Evolutionary conservation across 2,797 vertebrate genomes (phyloP).

Genomic region (Xenentodon cancila): DNA sequence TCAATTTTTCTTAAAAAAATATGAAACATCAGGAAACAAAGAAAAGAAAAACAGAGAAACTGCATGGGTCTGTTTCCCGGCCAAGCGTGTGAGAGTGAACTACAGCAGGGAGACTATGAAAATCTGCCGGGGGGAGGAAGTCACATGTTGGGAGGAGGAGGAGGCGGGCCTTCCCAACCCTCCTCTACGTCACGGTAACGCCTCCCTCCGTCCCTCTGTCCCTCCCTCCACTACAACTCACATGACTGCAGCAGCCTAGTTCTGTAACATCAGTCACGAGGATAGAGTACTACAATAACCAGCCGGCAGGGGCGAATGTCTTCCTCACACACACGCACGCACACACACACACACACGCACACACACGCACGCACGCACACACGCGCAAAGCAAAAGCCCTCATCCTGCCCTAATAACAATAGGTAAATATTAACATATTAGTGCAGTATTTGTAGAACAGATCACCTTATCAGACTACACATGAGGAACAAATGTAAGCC

Average conservation of each 20-base stretch:
- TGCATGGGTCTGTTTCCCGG: conserved; percentile 7
- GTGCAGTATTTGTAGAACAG: conserved; percentile 34
- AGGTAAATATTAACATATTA: conserved; percentile 72
- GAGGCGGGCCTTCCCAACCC: conserved; percentile 35
- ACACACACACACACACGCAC: conserved; percentile 34
- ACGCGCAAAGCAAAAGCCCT: conserved; percentile 6
- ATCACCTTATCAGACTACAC: conserved; percentile 57
- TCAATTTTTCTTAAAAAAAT: no score
- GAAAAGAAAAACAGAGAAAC: not conserved
- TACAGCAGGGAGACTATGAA: not conserved
- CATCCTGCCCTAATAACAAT: conserved; percentile 44
- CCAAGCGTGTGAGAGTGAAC: conserved; percentile 5
- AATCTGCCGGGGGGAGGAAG: not conserved
- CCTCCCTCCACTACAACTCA: conserved; percentile 82
- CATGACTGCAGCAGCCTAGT: conserved; percentile 88
- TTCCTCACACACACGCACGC: not conserved
- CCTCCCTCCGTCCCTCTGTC: conserved; percentile 34
- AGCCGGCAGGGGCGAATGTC: conserved; percentile 57
- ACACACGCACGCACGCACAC: conserved; percentile 29
- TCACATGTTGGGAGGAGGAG: conserved; percentile 61
- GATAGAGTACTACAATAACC: conserved; percentile 82
- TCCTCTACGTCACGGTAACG: conserved; percentile 60
- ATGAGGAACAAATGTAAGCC: conserved; percentile 2
- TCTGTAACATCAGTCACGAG: conserved; percentile 85
- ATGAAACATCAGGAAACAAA: not conserved